phyloP scores from a whole-genome alignment of 2,888 invertebrate species.

The Neoaliturus tenellus region DNA sequence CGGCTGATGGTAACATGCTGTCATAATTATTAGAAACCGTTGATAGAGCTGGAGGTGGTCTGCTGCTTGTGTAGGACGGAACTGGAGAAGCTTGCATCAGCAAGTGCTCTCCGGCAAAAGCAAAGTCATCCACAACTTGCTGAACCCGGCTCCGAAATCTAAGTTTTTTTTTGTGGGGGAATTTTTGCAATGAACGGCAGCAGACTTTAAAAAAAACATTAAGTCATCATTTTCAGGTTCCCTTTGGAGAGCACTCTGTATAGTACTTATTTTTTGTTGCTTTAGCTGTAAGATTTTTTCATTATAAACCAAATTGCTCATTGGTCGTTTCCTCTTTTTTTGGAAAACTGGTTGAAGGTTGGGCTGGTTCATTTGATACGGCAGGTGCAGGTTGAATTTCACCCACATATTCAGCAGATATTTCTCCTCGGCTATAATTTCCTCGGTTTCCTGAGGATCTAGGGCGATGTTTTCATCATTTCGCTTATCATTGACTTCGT shows the following conservation, averaged over 20 bases:
- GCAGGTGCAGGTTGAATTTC: slow-evolving; percentile 9
- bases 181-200: slow-evolving; percentile 45
- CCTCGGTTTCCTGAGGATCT: not conserved
- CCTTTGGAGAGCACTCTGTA: slow-evolving; percentile 40
- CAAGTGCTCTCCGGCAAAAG: slow-evolving; percentile 9
- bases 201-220: slow-evolving; percentile 52
- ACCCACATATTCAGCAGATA: not conserved
- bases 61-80: not conserved
- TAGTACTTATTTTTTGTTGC: slow-evolving; percentile 36
- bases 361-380: not conserved
- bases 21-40: slow-evolving; percentile 22
- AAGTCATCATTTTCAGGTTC: slow-evolving; percentile 54
- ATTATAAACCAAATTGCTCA: slow-evolving; percentile 37
- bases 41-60: slow-evolving; percentile 39
- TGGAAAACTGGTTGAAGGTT: slow-evolving; percentile 1
- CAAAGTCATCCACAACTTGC: slow-evolving; percentile 52
- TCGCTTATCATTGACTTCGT: slow-evolving; percentile 36
- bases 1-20: slow-evolving; percentile 43
- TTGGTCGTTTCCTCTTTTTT: slow-evolving; percentile 40
- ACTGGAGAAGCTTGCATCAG: slow-evolving; percentile 21
- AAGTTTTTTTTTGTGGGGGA: slow-evolving; percentile 36
- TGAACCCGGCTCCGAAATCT: slow-evolving; percentile 53
- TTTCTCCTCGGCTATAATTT: not conserved
- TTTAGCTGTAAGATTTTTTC: slow-evolving; percentile 41
- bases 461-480: not conserved